phyloP scores from a whole-genome alignment of 2,797 vertebrate genomes.

The Tapera naevia region DNA sequence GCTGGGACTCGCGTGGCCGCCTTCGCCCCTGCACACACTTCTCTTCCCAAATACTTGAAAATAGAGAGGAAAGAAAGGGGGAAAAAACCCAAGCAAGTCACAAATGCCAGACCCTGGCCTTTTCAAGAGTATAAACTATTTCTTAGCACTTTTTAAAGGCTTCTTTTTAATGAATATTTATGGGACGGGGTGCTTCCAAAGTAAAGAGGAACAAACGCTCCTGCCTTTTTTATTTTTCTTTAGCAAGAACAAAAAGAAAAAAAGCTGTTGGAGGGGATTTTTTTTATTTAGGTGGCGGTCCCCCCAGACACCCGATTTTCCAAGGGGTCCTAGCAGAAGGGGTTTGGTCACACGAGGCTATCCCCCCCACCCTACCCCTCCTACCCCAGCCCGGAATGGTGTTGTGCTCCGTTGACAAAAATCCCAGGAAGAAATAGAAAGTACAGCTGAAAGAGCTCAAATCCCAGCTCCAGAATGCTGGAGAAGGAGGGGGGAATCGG shows the following conservation, averaged over 20 bases:
- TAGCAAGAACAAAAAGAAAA: slow-evolving; percentile 47
- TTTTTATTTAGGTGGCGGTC: neutral
- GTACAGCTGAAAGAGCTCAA: neutral
- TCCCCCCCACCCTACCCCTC: slow-evolving; percentile 3
- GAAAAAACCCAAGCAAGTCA: slow-evolving; percentile 69
- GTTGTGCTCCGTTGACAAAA: slow-evolving; percentile 2
- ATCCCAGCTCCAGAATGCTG: neutral
- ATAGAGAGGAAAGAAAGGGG: slow-evolving; percentile 73
- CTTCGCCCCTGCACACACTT: slow-evolving; percentile 90
- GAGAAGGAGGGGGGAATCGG: neutral
- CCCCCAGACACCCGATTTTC: slow-evolving; percentile 18
- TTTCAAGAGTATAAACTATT: slow-evolving; percentile 71
- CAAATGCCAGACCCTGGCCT: slow-evolving; percentile 72
- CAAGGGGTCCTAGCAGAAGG: slow-evolving; percentile 23
- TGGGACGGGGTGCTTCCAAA: slow-evolving; percentile 71
- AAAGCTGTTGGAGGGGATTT: slow-evolving; percentile 9
- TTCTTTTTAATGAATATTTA: slow-evolving; percentile 73
- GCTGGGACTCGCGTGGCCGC: slow-evolving; percentile 96
- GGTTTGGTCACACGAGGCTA: slow-evolving; percentile 29
- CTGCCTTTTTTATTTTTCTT: slow-evolving; percentile 50
- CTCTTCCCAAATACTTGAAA: slow-evolving; percentile 82
- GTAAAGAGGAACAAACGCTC: slow-evolving; percentile 70
- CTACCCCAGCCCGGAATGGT: neutral
- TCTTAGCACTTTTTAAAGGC: slow-evolving; percentile 76
- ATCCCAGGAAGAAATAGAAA: neutral